Evolutionary conservation across 2,113 vertebrate genomes (phyloP).

Genomic region (Grammomys surdaster): DNA sequence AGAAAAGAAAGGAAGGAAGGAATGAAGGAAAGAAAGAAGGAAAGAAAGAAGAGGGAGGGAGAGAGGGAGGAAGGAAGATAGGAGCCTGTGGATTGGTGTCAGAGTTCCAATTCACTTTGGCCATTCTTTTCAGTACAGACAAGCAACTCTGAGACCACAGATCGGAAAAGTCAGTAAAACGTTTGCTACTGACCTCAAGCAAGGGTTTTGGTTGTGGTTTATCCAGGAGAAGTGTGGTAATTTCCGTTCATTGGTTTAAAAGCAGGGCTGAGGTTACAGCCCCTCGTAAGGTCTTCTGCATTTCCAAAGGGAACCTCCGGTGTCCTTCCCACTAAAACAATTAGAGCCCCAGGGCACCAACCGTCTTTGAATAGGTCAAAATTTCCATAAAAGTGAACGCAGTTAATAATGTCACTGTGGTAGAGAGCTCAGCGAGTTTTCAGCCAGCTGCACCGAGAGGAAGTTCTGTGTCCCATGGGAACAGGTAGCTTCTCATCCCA

Average conservation of each 20-base stretch:
- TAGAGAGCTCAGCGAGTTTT: background rate
- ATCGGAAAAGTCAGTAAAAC: constrained; percentile 58
- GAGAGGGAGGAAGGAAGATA: fast-evolving
- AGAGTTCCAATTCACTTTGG: constrained; percentile 20
- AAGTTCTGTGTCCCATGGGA: background rate
- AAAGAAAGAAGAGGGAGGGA: background rate
- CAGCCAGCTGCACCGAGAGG: background rate
- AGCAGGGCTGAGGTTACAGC: background rate
- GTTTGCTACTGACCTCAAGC: constrained; percentile 54
- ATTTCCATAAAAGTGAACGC: background rate
- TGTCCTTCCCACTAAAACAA: background rate
- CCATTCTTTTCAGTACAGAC: background rate
- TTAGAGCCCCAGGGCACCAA: background rate
- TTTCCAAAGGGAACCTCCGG: background rate
- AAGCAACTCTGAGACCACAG: constrained; percentile 35
- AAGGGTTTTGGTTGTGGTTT: constrained; percentile 30
- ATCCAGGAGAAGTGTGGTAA: constrained; percentile 64
- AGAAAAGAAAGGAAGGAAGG: no score
- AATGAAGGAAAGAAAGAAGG: background rate
- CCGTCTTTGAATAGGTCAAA: background rate
- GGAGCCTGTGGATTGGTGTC: background rate
- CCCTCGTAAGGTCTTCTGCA: background rate
- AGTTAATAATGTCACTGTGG: background rate
- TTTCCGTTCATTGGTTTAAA: constrained; percentile 67
- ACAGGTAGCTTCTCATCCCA: background rate